Conservation (phyloP, 1,140 invertebrate genomes). For the Bradysia coprophila region DNA sequence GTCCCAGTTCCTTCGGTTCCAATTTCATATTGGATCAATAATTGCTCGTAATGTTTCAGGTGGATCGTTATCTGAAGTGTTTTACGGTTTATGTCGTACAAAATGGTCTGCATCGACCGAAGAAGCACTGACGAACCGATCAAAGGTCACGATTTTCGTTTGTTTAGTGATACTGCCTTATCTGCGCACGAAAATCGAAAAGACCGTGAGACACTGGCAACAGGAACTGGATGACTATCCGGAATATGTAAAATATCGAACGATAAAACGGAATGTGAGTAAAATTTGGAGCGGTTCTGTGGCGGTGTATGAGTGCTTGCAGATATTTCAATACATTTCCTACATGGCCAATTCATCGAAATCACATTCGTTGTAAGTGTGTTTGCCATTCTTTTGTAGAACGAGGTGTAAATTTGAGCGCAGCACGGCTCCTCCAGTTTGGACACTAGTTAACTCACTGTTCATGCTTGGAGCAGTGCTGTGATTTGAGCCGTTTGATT, state of each 20-base stretch:
- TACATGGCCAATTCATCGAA: not conserved
- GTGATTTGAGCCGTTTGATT: too few species aligned
- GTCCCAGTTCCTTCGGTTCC: too few species aligned
- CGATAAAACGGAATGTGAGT: not conserved
- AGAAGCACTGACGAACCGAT: too few species aligned
- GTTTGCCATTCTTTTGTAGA: too few species aligned
- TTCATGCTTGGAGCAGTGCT: too few species aligned
- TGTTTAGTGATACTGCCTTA: not conserved
- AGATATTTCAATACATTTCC: conserved; percentile 1
- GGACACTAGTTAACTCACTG: too few species aligned
- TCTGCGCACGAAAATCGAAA: not conserved
- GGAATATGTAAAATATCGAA: not conserved
- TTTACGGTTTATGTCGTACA: conserved; percentile 1
- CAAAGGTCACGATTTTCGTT: not conserved
- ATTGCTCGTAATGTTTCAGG: not conserved
- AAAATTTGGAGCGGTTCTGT: not conserved
- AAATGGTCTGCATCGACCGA: too few species aligned
- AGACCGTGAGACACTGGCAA: not conserved
- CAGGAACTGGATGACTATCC: not conserved
- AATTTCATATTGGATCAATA: not conserved
- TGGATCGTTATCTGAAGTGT: conserved; percentile 1
- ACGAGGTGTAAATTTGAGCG: too few species aligned
- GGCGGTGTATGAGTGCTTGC: conserved; percentile 1
- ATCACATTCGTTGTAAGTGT: not conserved
- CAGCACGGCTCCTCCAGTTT: too few species aligned